Evolutionary conservation across 2,797 vertebrate genomes (phyloP).

Genomic region (Myripristis murdjan): DNA sequence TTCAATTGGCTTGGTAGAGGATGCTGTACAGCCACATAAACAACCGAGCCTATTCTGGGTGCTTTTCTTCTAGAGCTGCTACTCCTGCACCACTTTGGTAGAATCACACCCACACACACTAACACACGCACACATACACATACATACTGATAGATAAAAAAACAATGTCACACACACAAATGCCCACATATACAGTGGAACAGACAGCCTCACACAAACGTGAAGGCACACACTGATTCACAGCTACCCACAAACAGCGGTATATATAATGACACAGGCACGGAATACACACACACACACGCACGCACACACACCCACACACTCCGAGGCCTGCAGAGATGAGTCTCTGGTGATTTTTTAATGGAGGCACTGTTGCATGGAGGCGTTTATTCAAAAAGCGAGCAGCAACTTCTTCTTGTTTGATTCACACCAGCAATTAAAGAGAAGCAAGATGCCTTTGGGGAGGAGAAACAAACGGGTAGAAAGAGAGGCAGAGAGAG

Average conservation of each 20-base stretch:
- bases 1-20: constrained; percentile 41
- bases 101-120: constrained; percentile 2
- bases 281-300: neutral
- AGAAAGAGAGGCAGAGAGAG: neutral
- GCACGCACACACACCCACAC: constrained; percentile 4
- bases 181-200: neutral
- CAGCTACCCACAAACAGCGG: neutral
- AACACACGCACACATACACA: neutral
- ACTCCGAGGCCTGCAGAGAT: constrained; percentile 25
- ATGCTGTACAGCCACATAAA: constrained; percentile 30
- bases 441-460: constrained; percentile 54
- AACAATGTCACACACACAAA: constrained; percentile 16
- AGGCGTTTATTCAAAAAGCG: constrained; percentile 60
- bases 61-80: constrained; percentile 22
- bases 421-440: constrained; percentile 74
- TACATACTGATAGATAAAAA: constrained; percentile 25
- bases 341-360: constrained; percentile 44
- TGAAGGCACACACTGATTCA: neutral
- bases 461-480: neutral
- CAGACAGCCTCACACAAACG: constrained; percentile 7
- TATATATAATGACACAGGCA: constrained; percentile 1
- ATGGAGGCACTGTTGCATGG: constrained; percentile 66
- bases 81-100: constrained; percentile 1
- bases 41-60: constrained; percentile 26
- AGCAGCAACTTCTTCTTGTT: constrained; percentile 55